phyloP scores from a whole-genome alignment of 2,888 invertebrate species.

The Nephrocerus scutellatus region DNA sequence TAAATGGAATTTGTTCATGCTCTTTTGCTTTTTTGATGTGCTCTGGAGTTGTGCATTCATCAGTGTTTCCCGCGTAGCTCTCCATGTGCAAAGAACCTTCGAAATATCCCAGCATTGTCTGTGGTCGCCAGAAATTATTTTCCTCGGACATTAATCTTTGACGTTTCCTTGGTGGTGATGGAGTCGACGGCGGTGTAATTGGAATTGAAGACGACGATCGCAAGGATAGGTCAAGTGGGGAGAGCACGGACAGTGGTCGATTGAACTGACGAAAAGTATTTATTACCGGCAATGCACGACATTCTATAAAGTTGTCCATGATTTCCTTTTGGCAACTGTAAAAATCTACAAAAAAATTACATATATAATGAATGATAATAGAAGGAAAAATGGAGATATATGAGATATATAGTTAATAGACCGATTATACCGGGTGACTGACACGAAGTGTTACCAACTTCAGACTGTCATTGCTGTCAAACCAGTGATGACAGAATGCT shows the following conservation, averaged over 20 bases:
- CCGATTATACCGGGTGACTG: too few species aligned
- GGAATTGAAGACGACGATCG: slow-evolving; percentile 39
- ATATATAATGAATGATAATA: too few species aligned
- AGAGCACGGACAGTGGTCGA: slow-evolving; percentile 33
- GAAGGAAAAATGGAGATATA: too few species aligned
- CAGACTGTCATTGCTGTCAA: too few species aligned
- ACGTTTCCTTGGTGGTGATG: slow-evolving; percentile 46
- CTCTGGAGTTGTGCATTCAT: neutral
- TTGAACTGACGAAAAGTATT: slow-evolving; percentile 45
- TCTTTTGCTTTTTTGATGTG: neutral
- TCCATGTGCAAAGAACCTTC: slow-evolving; percentile 18
- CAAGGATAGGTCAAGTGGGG: slow-evolving; percentile 45
- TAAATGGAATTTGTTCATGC: neutral
- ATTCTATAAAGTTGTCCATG: slow-evolving; percentile 34
- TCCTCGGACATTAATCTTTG: slow-evolving; percentile 38
- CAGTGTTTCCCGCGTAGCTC: slow-evolving; percentile 14
- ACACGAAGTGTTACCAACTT: too few species aligned
- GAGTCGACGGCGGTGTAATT: slow-evolving; percentile 47
- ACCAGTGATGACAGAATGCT: too few species aligned
- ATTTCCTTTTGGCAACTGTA: slow-evolving; percentile 22
- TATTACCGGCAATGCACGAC: slow-evolving; percentile 41
- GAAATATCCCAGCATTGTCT: slow-evolving; percentile 28
- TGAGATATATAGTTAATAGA: too few species aligned
- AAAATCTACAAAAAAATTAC: too few species aligned
- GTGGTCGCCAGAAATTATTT: slow-evolving; percentile 43